phyloP scores from a whole-genome alignment of 2,888 invertebrate species.

The Eristalinus sepulchralis region DNA sequence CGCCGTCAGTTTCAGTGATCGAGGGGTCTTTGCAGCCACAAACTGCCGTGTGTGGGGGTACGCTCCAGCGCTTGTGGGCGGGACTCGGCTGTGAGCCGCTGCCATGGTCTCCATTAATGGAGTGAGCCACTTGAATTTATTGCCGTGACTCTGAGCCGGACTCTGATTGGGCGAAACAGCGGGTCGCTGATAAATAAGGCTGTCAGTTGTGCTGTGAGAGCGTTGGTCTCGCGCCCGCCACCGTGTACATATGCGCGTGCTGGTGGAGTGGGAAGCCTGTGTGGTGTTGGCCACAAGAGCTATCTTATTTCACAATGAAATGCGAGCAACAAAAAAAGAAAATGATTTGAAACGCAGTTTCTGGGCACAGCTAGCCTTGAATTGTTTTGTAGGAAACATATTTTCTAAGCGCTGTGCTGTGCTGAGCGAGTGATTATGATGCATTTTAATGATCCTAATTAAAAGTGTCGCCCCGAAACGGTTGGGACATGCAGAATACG shows the following conservation, averaged over 20 bases:
- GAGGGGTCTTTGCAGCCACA: slow-evolving; percentile 44
- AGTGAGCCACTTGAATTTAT: slow-evolving; percentile 57
- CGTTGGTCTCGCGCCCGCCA: not conserved
- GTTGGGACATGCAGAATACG: not conserved
- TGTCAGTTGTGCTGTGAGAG: slow-evolving; percentile 38
- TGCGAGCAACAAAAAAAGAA: slow-evolving; percentile 12
- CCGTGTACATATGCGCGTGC: not conserved
- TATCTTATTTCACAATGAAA: slow-evolving; percentile 58
- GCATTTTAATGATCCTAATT: slow-evolving; percentile 60
- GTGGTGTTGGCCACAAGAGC: slow-evolving; percentile 21
- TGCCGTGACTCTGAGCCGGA: slow-evolving; percentile 11
- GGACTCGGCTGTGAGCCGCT: slow-evolving; percentile 24
- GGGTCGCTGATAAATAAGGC: slow-evolving; percentile 59
- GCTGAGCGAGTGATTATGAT: slow-evolving; percentile 30
- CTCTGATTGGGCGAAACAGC: slow-evolving; percentile 54
- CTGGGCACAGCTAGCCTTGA: slow-evolving; percentile 36
- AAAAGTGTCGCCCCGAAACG: slow-evolving; percentile 2
- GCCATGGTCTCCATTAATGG: slow-evolving; percentile 60
- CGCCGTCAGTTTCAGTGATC: not conserved
- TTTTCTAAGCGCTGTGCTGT: not conserved
- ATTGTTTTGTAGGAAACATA: slow-evolving; percentile 39
- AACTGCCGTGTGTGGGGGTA: slow-evolving; percentile 20
- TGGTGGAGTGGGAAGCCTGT: slow-evolving; percentile 39
- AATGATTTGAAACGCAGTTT: slow-evolving; percentile 61
- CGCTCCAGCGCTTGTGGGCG: slow-evolving; percentile 46